Evolutionary conservation across 2,888 invertebrate species (phyloP).

Genomic region (Eilema griseolum): DNA sequence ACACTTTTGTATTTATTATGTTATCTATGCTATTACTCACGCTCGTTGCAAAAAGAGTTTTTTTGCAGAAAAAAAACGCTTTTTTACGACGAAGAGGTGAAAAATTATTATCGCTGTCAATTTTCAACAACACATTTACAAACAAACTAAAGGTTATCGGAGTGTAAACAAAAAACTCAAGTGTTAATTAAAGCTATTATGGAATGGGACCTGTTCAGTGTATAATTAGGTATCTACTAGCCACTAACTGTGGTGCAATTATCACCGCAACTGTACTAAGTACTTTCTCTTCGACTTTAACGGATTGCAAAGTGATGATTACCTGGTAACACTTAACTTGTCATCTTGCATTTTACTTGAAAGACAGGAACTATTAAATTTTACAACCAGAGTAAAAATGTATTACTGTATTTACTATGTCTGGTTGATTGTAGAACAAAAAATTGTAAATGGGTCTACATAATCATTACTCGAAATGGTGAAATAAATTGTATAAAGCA

Average conservation of each 20-base stretch:
- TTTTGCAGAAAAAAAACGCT: neutral
- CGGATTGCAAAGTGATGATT: neutral
- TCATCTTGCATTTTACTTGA: constrained; percentile 5
- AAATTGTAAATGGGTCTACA: neutral
- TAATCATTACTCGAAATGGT: neutral
- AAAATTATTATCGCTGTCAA: constrained; percentile 1
- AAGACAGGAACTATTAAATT: neutral
- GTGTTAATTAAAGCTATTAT: constrained; percentile 5
- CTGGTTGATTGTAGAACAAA: neutral
- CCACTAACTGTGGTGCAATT: neutral
- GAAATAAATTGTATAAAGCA: neutral
- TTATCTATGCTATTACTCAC: neutral
- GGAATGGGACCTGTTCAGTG: neutral
- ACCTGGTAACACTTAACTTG: neutral
- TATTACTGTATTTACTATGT: neutral
- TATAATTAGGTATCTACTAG: neutral
- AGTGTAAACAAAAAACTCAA: neutral
- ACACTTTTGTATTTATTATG: no score
- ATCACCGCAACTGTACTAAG: neutral
- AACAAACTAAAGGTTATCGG: neutral
- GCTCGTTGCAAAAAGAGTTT: neutral
- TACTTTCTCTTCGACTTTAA: constrained; percentile 15
- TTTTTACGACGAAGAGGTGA: neutral
- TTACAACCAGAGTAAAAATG: neutral
- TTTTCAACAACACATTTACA: constrained; percentile 8